Percentiles rank a stretch among this genome's conserved stretches.
phyloP scores from a whole-genome alignment of 2,797 vertebrate genomes.

The Sebastes taczanowskii region DNA sequence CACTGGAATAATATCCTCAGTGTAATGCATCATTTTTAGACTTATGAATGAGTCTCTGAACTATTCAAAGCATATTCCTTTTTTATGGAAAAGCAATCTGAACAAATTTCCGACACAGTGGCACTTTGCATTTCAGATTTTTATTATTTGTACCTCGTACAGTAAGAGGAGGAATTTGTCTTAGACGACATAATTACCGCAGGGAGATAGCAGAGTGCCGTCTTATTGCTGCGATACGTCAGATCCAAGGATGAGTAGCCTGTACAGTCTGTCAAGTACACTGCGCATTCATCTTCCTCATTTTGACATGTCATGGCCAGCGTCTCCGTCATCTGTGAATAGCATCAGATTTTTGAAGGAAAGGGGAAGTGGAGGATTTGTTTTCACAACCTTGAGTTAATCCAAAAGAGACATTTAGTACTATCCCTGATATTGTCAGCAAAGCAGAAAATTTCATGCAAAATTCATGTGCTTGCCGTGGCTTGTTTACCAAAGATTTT shows the following conservation, averaged over 20 bases:
- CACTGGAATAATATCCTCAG: neutral
- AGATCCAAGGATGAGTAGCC: conserved; percentile 20
- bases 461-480: neutral
- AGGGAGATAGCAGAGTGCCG: neutral
- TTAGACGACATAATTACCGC: conserved; percentile 24
- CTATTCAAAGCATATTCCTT: conserved; percentile 9
- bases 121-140: conserved; percentile 28
- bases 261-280: conserved; percentile 17
- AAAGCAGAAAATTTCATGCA: neutral
- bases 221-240: conserved; percentile 16
- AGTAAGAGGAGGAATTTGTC: conserved; percentile 13
- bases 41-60: conserved; percentile 30
- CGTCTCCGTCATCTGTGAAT: conserved; percentile 41
- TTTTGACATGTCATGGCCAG: conserved; percentile 43
- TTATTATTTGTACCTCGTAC: neutral
- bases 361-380: conserved; percentile 9
- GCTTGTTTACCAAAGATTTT: conserved; percentile 15
- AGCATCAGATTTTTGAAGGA: conserved; percentile 22
- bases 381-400: conserved; percentile 27
- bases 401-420: conserved; percentile 12
- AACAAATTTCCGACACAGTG: conserved; percentile 11
- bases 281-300: conserved; percentile 14
- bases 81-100: neutral
- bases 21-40: conserved; percentile 2
- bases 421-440: conserved; percentile 8